Evolutionary conservation across 2,113 vertebrate genomes (phyloP), one percentile per base, ranked within the genome.

Genomic region (Melanerpes formicivorus): DNA sequence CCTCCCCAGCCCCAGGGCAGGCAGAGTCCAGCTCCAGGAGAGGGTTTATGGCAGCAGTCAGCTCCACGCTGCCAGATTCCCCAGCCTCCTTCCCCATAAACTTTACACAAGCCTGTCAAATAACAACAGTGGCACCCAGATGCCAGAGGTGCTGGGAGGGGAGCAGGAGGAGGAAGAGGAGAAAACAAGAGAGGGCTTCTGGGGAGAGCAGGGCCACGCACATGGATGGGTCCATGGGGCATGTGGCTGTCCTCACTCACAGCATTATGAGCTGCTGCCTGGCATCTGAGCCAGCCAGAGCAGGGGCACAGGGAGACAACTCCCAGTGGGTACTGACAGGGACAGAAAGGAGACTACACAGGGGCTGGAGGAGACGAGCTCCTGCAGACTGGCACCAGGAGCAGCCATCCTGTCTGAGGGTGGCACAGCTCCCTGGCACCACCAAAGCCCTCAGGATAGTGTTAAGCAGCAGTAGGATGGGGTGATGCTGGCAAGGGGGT

Each of bases 81-180:
- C 55, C 64, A 65, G 1, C 32, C 66, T 62, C 46, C n/a, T 84
- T 56, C 10, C 18, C 48, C 14, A n/a, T 4, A 27, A 29, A 27
- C 26, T 72, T 42, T 5, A 46, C 18, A 1, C 30, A 19, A 56
- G 12, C 37, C 23, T 5, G 2, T 60, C 55, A 14, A 18, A 7
- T 6, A 25, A 14, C 2, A 9, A 0, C 1, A n/a, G 3, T 3
- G 26, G 64, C 23, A 29, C 37, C 34, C 1, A 0, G 26, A 1
- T 10, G 7, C 11, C 16, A 8, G 67, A 59, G 40, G 27, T 3
- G 7, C 74, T 14, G 37, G 29, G 56, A 66, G n/a, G 54, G 32
- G 32, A 52, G 25, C 9, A 0, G 42, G 59, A 80, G 34, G 52
- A 67, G 48, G 88, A 80, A 25, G 65, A 59, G 42, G 40, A 84